phyloP scores from a whole-genome alignment of 2,113 vertebrate genomes.

The Neogale vison region DNA sequence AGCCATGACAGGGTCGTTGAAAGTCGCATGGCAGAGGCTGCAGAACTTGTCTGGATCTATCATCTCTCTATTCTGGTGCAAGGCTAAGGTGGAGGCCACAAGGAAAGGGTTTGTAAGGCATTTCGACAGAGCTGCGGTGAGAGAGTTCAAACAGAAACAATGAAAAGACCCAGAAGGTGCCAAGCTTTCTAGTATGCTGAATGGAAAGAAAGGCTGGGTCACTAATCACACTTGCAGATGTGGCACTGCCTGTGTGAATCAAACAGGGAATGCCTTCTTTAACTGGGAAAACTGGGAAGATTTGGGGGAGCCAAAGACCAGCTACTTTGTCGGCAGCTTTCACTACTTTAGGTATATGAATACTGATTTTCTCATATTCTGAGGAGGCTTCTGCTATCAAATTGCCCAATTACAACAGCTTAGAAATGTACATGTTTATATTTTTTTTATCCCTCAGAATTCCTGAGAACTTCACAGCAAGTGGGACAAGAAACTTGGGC shows the following conservation, averaged over 20 bases:
- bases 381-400: not conserved
- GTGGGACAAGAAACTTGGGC: not conserved
- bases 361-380: not conserved
- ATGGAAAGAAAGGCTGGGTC: not conserved
- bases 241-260: not conserved
- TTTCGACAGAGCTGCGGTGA: slow-evolving; percentile 77
- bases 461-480: not conserved
- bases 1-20: slow-evolving; percentile 97
- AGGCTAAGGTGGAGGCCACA: slow-evolving; percentile 75
- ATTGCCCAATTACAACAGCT: not conserved
- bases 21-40: slow-evolving; percentile 95
- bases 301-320: not conserved
- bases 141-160: slow-evolving; percentile 70
- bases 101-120: slow-evolving; percentile 71
- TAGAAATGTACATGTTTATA: not conserved
- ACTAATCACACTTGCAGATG: not conserved
- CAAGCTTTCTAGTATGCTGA: slow-evolving; percentile 2
- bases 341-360: not conserved
- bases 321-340: not conserved
- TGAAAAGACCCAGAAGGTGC: slow-evolving; percentile 60
- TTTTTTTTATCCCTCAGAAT: not conserved
- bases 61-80: slow-evolving; percentile 71
- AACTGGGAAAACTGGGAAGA: not conserved
- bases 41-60: slow-evolving; percentile 94
- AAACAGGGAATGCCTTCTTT: not conserved